Base-by-base conservation (phyloP, 2,113 vertebrate genomes). In the Clarias batrachus region DNA sequence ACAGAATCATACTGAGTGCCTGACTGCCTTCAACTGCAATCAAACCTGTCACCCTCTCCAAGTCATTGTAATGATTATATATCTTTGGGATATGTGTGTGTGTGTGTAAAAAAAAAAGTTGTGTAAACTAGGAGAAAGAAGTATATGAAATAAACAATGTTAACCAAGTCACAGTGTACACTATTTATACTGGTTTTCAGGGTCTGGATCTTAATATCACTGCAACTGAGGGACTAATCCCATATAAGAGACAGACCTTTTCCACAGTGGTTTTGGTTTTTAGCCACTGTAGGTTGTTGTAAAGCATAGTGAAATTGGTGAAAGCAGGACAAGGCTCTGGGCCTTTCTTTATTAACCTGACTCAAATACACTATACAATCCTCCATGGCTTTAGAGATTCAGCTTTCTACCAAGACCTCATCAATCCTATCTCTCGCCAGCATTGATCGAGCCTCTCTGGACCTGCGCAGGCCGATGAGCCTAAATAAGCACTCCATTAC, bases 371-470 rank as follows among this genome's bases (percentile, higher is more conserved):
- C 86, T 87, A 76, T 83, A 87, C 86, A 91, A 93, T 93, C 92
- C 90, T 93, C 91, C 89, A 89, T 92, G 92, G 93, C 94, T 95
- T 94, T 90, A 89, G 93, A 94, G 94, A 95, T 95, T 95, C 93
- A 94, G 94, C 94, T 96, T 94, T 91, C 93, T 95, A 95, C 95
- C 94, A 94, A 91, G 93, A 93, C 95, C 87, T 92, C 93, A 95
- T 94, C 95, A 94, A 96, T 96, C 95, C 93, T 83, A 86, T 94
- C 94, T 94, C 94, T 86, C 56, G 54, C 70, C 60, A 82, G 33
- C 74, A 81, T 86, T 84, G 88, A 73, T 83, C 84, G 83, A 56
- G 77, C 66, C 77, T 85, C 59, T 59, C 70, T 54, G 84, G 73
- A 88, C 79, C 82, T 85, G 81, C 78, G 74, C 65, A 81, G 57